Evolutionary conservation across 2,888 invertebrate genomes (phyloP), one percentile per base, ranked within the genome.

Genomic region (Platycheirus rosarum): DNA sequence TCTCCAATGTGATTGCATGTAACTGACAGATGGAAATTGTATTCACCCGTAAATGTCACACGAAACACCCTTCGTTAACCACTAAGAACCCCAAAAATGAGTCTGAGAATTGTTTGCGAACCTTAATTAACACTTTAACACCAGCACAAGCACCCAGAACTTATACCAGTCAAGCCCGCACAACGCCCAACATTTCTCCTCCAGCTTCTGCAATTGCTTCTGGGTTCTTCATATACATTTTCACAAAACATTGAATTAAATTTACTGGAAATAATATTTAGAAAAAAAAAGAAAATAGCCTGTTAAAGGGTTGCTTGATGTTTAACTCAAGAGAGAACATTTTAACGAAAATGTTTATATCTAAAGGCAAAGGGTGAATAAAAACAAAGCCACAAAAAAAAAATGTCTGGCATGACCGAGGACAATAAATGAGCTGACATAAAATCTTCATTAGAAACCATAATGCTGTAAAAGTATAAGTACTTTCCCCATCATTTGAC

Each of bases 41-140:
- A 23, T 18, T 35, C 8, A 8, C 8, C 18, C 26, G 40, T 35
- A 32, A 57, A 49, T 71, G 71, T 70, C 26, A 48, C 53, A 51
- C 16, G 48, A 46, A 42, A 48, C 49, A 71, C 49, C 40, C 55
- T 57, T 42, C 65, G 63, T 65, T 57, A 57, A 29, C 44, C 57
- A 51, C 20, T 20, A 65, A 49, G 55, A 65, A 71, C 63, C 57
- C 6, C 63, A 7, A 57, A 57, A 77, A 66, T 51, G 44, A 60
- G 51, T 49, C 57, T 46, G 66, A 66, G 51, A 66, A 65, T 57
- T 78, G 69, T 44, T 26, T 63, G 49, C n/a, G 20, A 55, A 60
- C 73, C 73, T 78, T 78, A 78, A 78, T 78, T 73, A 73, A 73
- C 73, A 66, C 73, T 73, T 71, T 42, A 57, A 5, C 18, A 46